Evolutionary conservation across 2,888 invertebrate genomes (phyloP).

Genomic region (Phyto melanocephala): DNA sequence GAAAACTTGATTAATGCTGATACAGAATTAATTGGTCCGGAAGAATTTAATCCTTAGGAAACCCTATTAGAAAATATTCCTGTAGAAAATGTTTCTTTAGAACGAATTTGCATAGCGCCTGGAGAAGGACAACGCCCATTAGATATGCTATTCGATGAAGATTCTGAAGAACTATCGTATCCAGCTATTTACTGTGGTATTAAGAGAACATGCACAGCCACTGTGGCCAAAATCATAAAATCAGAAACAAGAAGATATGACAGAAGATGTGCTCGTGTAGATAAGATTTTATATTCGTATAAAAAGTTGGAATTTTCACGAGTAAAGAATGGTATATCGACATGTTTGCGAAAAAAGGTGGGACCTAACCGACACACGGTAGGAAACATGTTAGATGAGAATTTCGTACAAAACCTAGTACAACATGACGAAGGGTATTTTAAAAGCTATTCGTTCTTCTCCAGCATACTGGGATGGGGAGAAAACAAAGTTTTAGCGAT

Average conservation of each 20-base stretch:
- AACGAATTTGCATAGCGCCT: no score
- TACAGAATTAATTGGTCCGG: no score
- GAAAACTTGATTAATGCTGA: no score
- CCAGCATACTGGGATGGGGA: conserved; percentile 4
- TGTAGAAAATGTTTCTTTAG: no score
- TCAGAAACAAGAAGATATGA: conserved; percentile 48
- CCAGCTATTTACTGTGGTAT: conserved; percentile 35
- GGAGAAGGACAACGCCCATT: no score
- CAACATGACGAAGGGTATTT: not conserved
- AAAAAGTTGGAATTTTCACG: conserved; percentile 50
- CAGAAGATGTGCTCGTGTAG: conserved; percentile 46
- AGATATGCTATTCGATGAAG: no score
- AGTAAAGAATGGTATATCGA: not conserved
- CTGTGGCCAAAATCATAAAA: conserved; percentile 15
- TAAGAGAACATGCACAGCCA: not conserved
- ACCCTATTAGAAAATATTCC: no score
- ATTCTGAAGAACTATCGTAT: not conserved
- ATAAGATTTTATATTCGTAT: conserved; percentile 34
- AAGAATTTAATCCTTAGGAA: no score
- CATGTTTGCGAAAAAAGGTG: not conserved
- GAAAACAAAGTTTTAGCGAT: conserved; percentile 17
- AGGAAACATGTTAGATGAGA: not conserved
- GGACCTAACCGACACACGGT: not conserved
- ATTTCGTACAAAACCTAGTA: not conserved
- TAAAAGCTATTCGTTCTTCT: conserved; percentile 1